phyloP scores from a whole-genome alignment of 2,797 vertebrate genomes.

The Syngnathus acus region DNA sequence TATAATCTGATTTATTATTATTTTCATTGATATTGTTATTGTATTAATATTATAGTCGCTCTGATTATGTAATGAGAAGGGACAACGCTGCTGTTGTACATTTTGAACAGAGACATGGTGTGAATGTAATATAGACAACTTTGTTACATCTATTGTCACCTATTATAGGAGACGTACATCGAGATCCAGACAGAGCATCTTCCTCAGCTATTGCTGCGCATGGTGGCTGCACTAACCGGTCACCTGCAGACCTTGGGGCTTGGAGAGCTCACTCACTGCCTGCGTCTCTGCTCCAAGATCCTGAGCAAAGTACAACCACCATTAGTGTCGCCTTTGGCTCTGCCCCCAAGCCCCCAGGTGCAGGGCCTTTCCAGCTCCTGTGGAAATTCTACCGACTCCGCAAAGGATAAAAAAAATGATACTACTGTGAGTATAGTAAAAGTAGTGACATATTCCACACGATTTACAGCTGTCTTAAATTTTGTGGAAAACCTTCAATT shows the following conservation, averaged over 20 bases:
- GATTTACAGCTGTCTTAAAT: background rate
- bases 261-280: constrained; percentile 86
- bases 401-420: constrained; percentile 67
- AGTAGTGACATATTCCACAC: background rate
- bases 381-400: constrained; percentile 54
- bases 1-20: too few species aligned
- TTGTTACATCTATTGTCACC: background rate
- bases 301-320: constrained; percentile 98
- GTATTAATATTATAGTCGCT: background rate
- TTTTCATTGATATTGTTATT: too few species aligned
- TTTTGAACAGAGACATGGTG: background rate
- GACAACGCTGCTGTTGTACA: background rate
- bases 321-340: constrained; percentile 77
- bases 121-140: background rate
- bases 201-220: constrained; percentile 89
- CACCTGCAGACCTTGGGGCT: constrained; percentile 83
- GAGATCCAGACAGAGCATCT: constrained; percentile 99
- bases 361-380: constrained; percentile 48
- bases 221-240: constrained; percentile 88
- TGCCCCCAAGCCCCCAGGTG: constrained; percentile 64
- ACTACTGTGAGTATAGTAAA: constrained; percentile 64
- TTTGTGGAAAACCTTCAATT: background rate
- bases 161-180: constrained; percentile 89
- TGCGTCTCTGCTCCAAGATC: constrained; percentile 96
- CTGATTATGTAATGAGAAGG: background rate